Conservation (phyloP, 35 echinoderm and acorn worm species). For the Amphiura filiformis region DNA sequence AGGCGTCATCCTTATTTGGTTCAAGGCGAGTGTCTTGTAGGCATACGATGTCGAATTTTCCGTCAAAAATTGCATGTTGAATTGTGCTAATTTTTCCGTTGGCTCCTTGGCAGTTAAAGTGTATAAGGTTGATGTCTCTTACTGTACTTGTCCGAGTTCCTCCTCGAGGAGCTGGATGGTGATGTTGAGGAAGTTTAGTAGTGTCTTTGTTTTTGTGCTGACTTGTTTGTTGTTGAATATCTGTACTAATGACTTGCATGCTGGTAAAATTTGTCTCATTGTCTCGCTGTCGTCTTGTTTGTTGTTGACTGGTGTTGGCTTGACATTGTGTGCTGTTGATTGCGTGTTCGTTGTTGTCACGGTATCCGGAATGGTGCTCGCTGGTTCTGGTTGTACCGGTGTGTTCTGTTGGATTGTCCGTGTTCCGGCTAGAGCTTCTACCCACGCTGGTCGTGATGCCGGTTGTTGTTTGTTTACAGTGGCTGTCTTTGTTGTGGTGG, state of each 20-base stretch:
- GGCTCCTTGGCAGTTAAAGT: background rate
- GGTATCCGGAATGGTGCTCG: background rate
- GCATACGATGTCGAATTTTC: background rate
- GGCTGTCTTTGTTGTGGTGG: background rate
- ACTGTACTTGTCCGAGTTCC: background rate
- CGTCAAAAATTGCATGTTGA: background rate
- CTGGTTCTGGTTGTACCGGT: too few species aligned
- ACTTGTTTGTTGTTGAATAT: background rate
- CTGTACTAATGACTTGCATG: background rate
- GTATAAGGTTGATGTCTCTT: conserved; percentile 5
- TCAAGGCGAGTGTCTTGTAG: conserved; percentile 11
- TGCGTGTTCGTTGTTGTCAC: background rate
- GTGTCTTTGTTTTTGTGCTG: background rate
- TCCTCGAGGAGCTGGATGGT: background rate
- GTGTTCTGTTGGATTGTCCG: background rate
- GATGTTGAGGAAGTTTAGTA: background rate
- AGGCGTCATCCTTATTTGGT: background rate
- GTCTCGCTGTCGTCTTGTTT: background rate
- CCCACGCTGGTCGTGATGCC: too few species aligned
- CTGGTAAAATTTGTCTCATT: background rate
- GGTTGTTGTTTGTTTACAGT: too few species aligned
- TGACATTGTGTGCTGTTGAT: background rate
- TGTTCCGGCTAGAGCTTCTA: background rate
- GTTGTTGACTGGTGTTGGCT: background rate
- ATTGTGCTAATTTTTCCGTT: background rate